phyloP scores from a whole-genome alignment of 1,140 invertebrate species.

The Anoplophora glabripennis region DNA sequence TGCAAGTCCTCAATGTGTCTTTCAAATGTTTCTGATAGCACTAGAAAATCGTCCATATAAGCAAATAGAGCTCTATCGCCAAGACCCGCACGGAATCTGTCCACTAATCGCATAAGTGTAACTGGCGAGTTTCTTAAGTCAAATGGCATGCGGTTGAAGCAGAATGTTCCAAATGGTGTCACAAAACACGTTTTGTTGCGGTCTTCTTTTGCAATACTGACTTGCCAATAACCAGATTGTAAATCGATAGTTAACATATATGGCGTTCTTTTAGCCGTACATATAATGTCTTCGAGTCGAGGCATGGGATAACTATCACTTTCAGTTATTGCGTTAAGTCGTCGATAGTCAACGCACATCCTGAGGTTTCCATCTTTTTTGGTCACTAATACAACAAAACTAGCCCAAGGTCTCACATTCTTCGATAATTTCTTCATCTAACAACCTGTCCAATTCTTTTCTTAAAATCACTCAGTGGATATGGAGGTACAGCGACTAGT shows the following conservation, averaged over 20 bases:
- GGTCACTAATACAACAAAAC: constrained; percentile 47
- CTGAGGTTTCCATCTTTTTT: constrained; percentile 40
- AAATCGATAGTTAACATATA: constrained; percentile 42
- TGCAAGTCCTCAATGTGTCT: neutral
- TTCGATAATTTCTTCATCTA: neutral
- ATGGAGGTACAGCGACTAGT: constrained; percentile 35
- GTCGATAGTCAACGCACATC: constrained; percentile 51
- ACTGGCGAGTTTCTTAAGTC: constrained; percentile 37
- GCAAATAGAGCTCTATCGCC: neutral
- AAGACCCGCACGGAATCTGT: constrained; percentile 1
- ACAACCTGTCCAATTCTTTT: constrained; percentile 12
- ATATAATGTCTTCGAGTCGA: constrained; percentile 28
- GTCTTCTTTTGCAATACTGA: constrained; percentile 36
- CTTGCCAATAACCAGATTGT: constrained; percentile 29
- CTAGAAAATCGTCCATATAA: constrained; percentile 16
- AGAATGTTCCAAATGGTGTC: constrained; percentile 39
- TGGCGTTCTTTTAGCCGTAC: constrained; percentile 40
- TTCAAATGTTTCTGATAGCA: neutral
- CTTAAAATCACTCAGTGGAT: constrained; percentile 3
- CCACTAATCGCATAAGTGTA: constrained; percentile 8
- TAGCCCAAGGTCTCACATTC: constrained; percentile 21
- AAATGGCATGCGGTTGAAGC: constrained; percentile 37
- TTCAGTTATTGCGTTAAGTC: constrained; percentile 43
- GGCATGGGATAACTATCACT: constrained; percentile 52
- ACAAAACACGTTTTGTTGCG: constrained; percentile 35